Base-by-base conservation (phyloP, 2,113 vertebrate genomes). In the Tinamus guttatus region DNA sequence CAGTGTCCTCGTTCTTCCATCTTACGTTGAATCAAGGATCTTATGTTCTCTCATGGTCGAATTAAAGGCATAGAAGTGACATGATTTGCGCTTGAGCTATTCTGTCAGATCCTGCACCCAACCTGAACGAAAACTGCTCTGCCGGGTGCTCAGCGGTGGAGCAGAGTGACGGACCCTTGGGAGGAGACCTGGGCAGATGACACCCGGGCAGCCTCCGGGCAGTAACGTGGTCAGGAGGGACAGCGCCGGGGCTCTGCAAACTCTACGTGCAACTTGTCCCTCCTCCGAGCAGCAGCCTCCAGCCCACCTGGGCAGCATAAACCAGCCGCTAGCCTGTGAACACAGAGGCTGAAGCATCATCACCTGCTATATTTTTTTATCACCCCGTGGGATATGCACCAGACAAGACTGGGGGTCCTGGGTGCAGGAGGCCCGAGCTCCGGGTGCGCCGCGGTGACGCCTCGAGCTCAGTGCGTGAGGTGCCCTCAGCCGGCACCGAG, bases 281-380 rank as follows among this genome's bases (percentile, higher is more conserved):
- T n/a, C 13, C 52, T 15, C 13, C 7, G 25, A 14, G 7, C 27
- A 8, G 52, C 52, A 28, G 52, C 52, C 27, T 15, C 25, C 27
- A 28, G 32, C 34, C 62, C 40, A 47, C 27, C 24, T 34, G 45
- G 85, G 51, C 16, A 60, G 71, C 11, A 27, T 62, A 76, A n/a
- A 20, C 41, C 58, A n/a, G 63, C 16, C 18, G 4, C 17, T n/a
- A 47, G 6, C 16, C 41, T 58, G 51, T 22, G 38, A 75, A 79
- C 30, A 75, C n/a, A 34, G 25, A n/a, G 49, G 20, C 58, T 54
- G 20, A 27, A 60, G 36, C 47, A 19, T 47, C 28, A 32, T 41
- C 28, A 11, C 11, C 12, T 0, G 1, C 1, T 11, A 5, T 70
- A 5, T 70, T 13, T 40, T 11, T 11, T 5, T 20, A 18, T 32